Evolutionary conservation across 2,888 invertebrate species (phyloP).

Genomic region (Pollenia griseotomentosa): DNA sequence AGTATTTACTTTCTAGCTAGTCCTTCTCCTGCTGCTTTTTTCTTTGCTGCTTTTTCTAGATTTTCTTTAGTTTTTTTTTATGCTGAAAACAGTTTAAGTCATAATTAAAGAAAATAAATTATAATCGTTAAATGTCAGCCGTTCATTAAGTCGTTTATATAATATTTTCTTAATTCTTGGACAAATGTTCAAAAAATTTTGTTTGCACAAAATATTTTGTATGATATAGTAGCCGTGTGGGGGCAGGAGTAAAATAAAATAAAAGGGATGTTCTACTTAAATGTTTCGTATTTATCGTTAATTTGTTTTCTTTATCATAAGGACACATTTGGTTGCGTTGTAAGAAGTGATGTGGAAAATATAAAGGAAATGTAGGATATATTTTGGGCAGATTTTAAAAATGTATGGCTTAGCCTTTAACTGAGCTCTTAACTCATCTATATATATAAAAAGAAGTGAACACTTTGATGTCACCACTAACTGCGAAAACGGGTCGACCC

Average conservation of each 20-base stretch:
- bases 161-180: constrained; percentile 63
- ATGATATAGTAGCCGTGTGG: constrained; percentile 51
- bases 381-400: too few relatives aligned
- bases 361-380: neutral
- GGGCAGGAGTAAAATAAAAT: constrained; percentile 63
- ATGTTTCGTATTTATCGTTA: constrained; percentile 44
- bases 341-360: neutral
- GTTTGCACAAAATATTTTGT: constrained; percentile 54
- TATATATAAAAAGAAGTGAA: too few relatives aligned
- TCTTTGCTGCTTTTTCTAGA: constrained; percentile 9
- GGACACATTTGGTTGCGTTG: constrained; percentile 62
- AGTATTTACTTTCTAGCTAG: constrained; percentile 46
- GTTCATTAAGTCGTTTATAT: constrained; percentile 71
- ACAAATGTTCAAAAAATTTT: constrained; percentile 61
- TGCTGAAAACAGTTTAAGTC: constrained; percentile 71
- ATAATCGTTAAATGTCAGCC: constrained; percentile 73
- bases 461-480: too few relatives aligned
- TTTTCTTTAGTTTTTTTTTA: neutral
- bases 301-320: constrained; percentile 66
- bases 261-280: constrained; percentile 46
- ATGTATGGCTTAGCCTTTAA: too few relatives aligned
- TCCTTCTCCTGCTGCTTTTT: constrained; percentile 42
- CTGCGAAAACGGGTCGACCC: too few relatives aligned
- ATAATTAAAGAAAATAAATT: constrained; percentile 74
- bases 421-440: too few relatives aligned